Evolutionary conservation across 2,888 invertebrate species (phyloP).

Genomic region (Portevinia maculata): DNA sequence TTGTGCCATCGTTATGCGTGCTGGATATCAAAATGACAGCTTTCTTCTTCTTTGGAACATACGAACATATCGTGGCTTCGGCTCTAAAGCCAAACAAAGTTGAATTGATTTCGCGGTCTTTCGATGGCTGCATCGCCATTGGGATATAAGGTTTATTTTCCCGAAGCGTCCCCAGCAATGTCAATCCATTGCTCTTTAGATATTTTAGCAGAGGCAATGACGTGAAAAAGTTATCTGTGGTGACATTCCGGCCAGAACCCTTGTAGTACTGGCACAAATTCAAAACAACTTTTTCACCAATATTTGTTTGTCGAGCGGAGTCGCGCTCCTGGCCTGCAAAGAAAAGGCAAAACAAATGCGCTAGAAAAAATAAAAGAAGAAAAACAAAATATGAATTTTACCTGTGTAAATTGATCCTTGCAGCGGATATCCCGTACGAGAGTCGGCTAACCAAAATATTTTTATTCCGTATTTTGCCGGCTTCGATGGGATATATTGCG

Average conservation of each 20-base stretch:
- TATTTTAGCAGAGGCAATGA: background rate
- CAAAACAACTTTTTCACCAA: constrained; percentile 1
- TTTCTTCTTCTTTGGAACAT: background rate
- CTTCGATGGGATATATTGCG: too few relatives aligned
- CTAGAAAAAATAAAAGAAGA: too few relatives aligned
- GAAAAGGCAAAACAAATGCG: background rate
- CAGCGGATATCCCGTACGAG: too few relatives aligned
- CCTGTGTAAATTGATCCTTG: background rate
- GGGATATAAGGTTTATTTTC: background rate
- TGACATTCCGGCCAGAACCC: background rate
- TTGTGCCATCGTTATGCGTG: background rate
- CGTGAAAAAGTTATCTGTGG: background rate
- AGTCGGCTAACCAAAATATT: too few relatives aligned
- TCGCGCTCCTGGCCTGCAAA: background rate
- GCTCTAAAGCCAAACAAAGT: constrained; percentile 1
- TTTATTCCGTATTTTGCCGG: too few relatives aligned
- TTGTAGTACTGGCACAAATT: constrained; percentile 1
- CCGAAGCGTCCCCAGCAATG: background rate
- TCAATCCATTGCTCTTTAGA: constrained; percentile 3
- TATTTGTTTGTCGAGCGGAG: constrained; percentile 3
- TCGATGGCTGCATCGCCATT: background rate
- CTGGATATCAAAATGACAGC: background rate
- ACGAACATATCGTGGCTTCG: background rate
- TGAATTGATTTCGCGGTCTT: constrained; percentile 3
- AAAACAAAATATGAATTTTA: too few relatives aligned